Conservation (phyloP, 2,113 vertebrate species). For the Leucosticte australis region DNA sequence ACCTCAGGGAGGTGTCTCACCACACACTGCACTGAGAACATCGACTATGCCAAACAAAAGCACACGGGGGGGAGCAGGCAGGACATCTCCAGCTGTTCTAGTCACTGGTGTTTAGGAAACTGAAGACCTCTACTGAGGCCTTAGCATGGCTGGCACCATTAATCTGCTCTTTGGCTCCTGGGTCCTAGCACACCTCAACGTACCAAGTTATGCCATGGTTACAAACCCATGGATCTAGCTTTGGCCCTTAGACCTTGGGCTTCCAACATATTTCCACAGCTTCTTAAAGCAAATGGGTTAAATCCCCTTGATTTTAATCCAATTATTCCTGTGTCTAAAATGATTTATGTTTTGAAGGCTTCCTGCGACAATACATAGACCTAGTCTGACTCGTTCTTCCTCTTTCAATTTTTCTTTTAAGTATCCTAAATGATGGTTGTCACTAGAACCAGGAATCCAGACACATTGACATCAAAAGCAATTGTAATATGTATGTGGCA, state of each 20-base stretch:
- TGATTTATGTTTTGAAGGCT: not conserved
- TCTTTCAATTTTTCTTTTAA: constrained; percentile 59
- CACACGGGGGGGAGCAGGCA: not conserved
- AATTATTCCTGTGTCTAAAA: not conserved
- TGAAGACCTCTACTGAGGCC: not conserved
- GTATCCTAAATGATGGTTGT: constrained; percentile 19
- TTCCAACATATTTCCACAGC: not conserved
- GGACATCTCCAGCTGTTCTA: not conserved
- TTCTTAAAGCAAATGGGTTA: not conserved
- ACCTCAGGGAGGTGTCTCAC: not conserved
- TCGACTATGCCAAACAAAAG: not conserved
- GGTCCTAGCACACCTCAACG: not conserved
- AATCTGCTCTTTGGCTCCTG: not conserved
- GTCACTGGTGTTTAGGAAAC: not conserved
- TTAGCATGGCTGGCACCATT: not conserved
- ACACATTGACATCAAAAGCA: constrained; percentile 64
- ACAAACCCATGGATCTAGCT: not conserved
- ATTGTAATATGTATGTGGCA: constrained; percentile 50
- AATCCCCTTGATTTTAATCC: not conserved
- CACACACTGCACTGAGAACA: not conserved
- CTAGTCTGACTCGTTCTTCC: constrained; percentile 43
- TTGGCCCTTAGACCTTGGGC: not conserved
- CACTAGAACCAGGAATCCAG: constrained; percentile 53
- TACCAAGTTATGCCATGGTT: not conserved
- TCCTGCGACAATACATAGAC: not conserved